Evolutionary conservation across 2,797 vertebrate genomes (phyloP), one percentile per base, ranked within the genome.

Genomic region (Moxostoma hubbsi): DNA sequence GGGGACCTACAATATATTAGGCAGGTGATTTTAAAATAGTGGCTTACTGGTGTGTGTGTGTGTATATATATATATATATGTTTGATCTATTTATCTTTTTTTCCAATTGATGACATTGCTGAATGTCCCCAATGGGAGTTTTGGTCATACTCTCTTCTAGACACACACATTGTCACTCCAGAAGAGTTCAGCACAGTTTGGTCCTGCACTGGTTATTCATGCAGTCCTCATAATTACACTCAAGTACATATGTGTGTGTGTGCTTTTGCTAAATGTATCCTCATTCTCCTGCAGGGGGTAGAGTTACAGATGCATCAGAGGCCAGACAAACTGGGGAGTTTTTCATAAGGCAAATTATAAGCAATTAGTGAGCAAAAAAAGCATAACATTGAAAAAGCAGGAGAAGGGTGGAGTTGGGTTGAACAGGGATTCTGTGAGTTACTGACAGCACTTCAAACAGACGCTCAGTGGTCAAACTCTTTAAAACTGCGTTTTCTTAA

Each of bases 291-390:
- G 57, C 1, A 9, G 80, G 80, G 85, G 88, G 92, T 95, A 90
- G 47, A 85, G 86, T 95, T 95, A 93, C 91, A 84, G 81, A 13
- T 12, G 78, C 82, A 73, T 91, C 85, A 91, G 92, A 85, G 91
- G 87, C 74, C 79, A 88, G 88, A 92, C 86, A 90, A 75, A 15
- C 79, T 91, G 85, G 86, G 86, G 91, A 85, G 87, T 87, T 87
- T 90, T 92, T 92, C 92, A 91, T 89, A 87, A 83, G 90, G 91
- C 89, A 94, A 88, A 84, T 80, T 90, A 94, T 91, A 87, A 90
- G 88, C 93, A 90, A 92, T 94, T 94, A 93, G 90, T 46, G 86
- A 75, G 89, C 90, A 90, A 88, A 90, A 93, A 90, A 93, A 90
- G 88, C 91, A 88, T 80, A 92, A 94, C 92, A 89, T 90, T 93